Conservation (phyloP, 2,113 vertebrate genomes). For the Oryzias celebensis region DNA sequence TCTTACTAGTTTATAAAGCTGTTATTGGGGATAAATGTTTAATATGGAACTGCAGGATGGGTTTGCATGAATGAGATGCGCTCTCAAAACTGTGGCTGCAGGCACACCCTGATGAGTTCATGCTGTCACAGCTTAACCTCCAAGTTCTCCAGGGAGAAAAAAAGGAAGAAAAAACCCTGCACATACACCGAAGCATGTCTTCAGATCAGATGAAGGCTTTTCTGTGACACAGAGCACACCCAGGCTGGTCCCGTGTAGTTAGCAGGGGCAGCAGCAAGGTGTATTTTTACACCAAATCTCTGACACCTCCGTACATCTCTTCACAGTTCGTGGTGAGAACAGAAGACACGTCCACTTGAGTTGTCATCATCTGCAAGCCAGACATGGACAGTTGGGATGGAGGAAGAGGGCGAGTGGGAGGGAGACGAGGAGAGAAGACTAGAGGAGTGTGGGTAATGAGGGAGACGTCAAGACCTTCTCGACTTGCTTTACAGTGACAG, state of each 20-base stretch:
- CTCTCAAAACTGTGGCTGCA: conserved; percentile 25
- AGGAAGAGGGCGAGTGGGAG: conserved; percentile 26
- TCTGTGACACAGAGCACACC: conserved; percentile 47
- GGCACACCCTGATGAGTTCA: conserved; percentile 50
- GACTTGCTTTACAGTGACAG: conserved; percentile 30
- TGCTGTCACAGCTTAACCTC: conserved; percentile 25
- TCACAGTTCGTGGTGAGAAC: conserved; percentile 69
- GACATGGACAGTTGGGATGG: conserved; percentile 53
- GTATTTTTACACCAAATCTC: conserved; percentile 68
- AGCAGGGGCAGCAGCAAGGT: conserved; percentile 41
- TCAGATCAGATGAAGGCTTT: conserved; percentile 50
- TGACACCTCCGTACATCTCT: conserved; percentile 69
- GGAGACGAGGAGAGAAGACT: conserved; percentile 35
- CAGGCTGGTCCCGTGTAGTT: conserved; percentile 29
- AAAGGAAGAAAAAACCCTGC: background rate
- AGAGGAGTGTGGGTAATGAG: conserved; percentile 58
- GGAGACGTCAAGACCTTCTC: conserved; percentile 48
- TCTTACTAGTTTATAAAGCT: conserved; percentile 17
- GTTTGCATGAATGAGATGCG: conserved; percentile 9
- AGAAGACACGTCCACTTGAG: conserved; percentile 66
- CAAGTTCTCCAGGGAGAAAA: background rate
- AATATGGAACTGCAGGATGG: conserved; percentile 8
- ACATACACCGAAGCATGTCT: conserved; percentile 37
- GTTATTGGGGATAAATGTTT: conserved; percentile 12
- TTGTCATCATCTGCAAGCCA: conserved; percentile 57